Evolutionary conservation across 2,888 invertebrate genomes (phyloP).

Genomic region (Sabellastarte sp.): DNA sequence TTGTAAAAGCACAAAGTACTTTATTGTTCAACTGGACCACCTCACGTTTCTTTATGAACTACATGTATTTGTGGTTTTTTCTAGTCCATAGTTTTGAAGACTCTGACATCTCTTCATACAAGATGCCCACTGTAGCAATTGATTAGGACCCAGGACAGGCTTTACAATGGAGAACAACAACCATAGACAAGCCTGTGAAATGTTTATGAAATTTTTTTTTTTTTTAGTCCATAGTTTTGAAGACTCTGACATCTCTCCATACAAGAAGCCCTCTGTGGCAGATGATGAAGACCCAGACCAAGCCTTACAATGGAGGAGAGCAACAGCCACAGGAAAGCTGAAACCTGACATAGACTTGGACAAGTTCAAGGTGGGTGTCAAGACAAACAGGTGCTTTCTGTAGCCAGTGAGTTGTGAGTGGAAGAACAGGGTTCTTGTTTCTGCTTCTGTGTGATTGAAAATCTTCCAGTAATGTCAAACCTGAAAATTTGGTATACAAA

Average conservation of each 20-base stretch:
- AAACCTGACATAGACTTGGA: constrained; percentile 16
- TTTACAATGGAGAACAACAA: constrained; percentile 2
- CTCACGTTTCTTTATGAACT: too few species aligned
- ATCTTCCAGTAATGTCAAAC: too few species aligned
- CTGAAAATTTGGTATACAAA: too few species aligned
- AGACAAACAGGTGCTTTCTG: too few species aligned
- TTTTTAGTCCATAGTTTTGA: constrained; percentile 6
- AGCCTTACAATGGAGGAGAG: constrained; percentile 4
- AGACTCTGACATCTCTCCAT: constrained; percentile 4
- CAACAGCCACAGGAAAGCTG: background rate
- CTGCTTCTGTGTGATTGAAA: too few species aligned
- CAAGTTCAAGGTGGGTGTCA: constrained; percentile 4
- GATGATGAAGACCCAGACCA: constrained; percentile 4
- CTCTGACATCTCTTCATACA: constrained; percentile 1
- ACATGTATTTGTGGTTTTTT: too few species aligned
- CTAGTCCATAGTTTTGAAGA: constrained; percentile 8
- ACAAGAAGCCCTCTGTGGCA: constrained; percentile 5
- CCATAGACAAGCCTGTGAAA: too few species aligned
- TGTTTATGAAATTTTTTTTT: too few species aligned
- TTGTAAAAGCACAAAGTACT: too few species aligned
- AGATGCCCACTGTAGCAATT: constrained; percentile 3
- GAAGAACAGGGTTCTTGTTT: too few species aligned
- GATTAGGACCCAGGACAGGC: constrained; percentile 3
- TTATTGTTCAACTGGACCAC: too few species aligned
- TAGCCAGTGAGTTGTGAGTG: too few species aligned